Evolutionary conservation across 2,888 invertebrate species (phyloP), one percentile per base, ranked within the genome.

Genomic region (Sicus ferrugineus): DNA sequence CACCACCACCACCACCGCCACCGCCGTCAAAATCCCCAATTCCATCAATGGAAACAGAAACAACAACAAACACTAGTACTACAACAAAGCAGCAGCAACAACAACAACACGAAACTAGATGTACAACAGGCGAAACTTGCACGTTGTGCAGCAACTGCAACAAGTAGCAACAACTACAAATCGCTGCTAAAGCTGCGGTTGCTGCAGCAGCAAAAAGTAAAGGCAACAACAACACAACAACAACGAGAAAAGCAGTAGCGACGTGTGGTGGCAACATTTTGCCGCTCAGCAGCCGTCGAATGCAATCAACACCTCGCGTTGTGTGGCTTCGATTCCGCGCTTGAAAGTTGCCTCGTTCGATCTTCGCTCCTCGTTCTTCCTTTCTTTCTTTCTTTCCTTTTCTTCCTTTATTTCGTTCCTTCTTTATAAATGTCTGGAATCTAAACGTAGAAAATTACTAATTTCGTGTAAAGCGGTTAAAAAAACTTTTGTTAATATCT

Each of bases 251-350:
- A n/a, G n/a, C n/a, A n/a, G n/a, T n/a, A n/a, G n/a, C 56, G 26
- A 42, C 42, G n/a, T 50, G 31, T n/a, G 59, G 38, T 23, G 58
- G 38, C 26, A 58, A 38, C n/a, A 26, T 31, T 30, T 21, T 34
- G 31, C 59, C n/a, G 11, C 31, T n/a, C 61, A 58, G 28, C 56
- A 31, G 23, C 59, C 19, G 9, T 21, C 23, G 34, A 42, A 16
- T 42, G 21, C 23, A 61, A 61, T 61, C 61, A 61, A 61, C 23
- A 23, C 28, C 61, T 42, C 61, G 61, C 26, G 61, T 21, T 61
- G 61, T 61, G 61, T 61, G 61, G 61, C 61, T 61, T 16, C 42
- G 4, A 11, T 38, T 59, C 34, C 34, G 14, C 14, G 4, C 42
- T 16, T 42, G 42, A 4, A 16, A 31, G 34, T n/a, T 42, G 42